These are phyloP conservation scores for Chascanopsetta lugubris DNA, from an alignment of 2,113 vertebrate species.

Conservation along the genomic window DNA sequence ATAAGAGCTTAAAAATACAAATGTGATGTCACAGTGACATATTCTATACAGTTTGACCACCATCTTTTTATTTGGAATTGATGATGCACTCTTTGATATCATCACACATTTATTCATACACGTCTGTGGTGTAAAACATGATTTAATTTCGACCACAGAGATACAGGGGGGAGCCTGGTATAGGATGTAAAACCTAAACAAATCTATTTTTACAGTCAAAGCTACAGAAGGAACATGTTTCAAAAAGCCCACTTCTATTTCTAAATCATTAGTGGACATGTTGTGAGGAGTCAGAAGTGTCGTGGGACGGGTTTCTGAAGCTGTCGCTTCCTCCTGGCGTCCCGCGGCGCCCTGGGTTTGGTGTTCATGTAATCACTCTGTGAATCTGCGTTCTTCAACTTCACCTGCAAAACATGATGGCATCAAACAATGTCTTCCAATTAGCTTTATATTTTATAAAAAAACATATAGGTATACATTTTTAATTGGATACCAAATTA, in stretches of 20 bases:
- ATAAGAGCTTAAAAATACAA: background rate
- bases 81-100: background rate
- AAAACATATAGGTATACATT: too few species aligned
- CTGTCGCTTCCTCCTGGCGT: slow-evolving; percentile 36
- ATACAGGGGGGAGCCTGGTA: too few species aligned
- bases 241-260: background rate
- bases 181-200: too few species aligned
- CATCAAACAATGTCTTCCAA: too few species aligned
- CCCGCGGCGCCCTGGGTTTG: slow-evolving; percentile 31
- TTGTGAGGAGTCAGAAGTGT: slow-evolving; percentile 43
- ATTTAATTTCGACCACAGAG: slow-evolving; percentile 53
- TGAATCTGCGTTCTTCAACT: slow-evolving; percentile 14
- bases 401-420: slow-evolving; percentile 54
- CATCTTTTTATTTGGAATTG: background rate
- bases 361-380: slow-evolving; percentile 71
- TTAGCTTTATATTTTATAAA: too few species aligned
- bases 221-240: background rate
- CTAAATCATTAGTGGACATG: background rate
- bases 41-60: background rate
- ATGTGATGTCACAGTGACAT: background rate
- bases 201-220: too few species aligned
- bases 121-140: too few species aligned
- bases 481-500: too few species aligned
- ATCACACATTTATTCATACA: too few species aligned
- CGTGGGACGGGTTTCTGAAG: slow-evolving; percentile 29